A percentile compares a stretch with the other conserved stretches of the same genome.
Evolutionary conservation across 2,888 invertebrate species (phyloP).

Genomic region (Sisyra nigra): DNA sequence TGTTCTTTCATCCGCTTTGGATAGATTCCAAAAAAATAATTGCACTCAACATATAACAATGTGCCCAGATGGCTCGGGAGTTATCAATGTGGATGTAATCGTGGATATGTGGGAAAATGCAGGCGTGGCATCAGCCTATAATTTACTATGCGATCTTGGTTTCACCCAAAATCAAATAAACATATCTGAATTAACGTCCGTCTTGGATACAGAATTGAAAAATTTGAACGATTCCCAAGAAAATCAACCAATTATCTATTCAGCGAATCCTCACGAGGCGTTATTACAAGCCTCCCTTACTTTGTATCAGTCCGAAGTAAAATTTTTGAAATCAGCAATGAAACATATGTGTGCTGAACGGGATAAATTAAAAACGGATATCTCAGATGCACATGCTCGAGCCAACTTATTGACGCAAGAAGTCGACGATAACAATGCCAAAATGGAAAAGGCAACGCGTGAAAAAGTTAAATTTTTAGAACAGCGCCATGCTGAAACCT

Average conservation of each 20-base stretch:
- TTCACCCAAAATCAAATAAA: constrained; percentile 40
- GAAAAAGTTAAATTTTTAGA: constrained; percentile 55
- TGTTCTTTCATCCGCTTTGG: constrained; percentile 20
- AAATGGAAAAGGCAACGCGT: constrained; percentile 61
- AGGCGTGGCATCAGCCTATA: constrained; percentile 45
- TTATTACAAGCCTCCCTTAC: constrained; percentile 47
- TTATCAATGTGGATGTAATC: constrained; percentile 32
- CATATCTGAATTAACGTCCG: constrained; percentile 43
- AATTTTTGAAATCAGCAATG: constrained; percentile 36
- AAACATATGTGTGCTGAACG: constrained; percentile 60
- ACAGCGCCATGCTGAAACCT: constrained; percentile 57
- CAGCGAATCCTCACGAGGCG: constrained; percentile 27
- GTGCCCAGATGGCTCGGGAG: constrained; percentile 24
- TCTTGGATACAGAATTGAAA: constrained; percentile 48
- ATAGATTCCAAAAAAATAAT: constrained; percentile 21
- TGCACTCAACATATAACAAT: constrained; percentile 25
- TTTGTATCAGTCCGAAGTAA: constrained; percentile 50
- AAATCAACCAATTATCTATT: constrained; percentile 11
- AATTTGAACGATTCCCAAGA: constrained; percentile 17
- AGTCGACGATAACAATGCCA: constrained; percentile 77
- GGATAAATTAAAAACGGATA: constrained; percentile 62
- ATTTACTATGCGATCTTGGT: constrained; percentile 49
- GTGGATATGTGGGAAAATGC: constrained; percentile 59
- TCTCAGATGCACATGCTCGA: constrained; percentile 67
- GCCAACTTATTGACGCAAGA: constrained; percentile 73